A percentile compares a stretch with the other conserved stretches of the same genome.
phyloP scores from a whole-genome alignment of 2,888 invertebrate species.

The Rotaria magnacalcarata region DNA sequence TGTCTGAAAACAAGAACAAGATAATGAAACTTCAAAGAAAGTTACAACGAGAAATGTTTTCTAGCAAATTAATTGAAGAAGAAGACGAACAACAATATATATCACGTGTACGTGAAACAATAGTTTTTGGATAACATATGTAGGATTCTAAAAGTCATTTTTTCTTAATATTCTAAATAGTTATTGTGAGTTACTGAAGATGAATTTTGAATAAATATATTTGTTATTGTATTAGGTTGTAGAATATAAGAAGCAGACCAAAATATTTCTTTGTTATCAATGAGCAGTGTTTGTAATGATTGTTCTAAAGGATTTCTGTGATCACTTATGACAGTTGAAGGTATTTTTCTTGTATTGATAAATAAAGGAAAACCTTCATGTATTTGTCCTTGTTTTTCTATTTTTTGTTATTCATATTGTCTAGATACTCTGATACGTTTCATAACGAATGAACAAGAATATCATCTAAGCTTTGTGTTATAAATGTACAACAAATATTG shows the following conservation, averaged over 20 bases:
- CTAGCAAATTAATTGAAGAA: not conserved
- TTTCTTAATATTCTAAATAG: not conserved
- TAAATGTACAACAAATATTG: slow-evolving; percentile 27
- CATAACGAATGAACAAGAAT: not conserved
- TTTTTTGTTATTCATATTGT: not conserved
- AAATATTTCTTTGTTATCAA: not conserved
- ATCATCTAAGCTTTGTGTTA: slow-evolving; percentile 22
- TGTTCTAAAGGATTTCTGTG: not conserved
- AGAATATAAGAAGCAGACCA: not conserved
- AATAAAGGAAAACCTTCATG: not conserved
- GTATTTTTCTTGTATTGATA: not conserved
- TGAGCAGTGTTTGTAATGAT: not conserved
- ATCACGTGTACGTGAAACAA: not conserved
- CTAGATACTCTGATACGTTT: not conserved
- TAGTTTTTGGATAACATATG: not conserved
- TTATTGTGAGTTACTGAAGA: not conserved
- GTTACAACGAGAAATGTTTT: not conserved
- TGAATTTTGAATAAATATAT: not conserved
- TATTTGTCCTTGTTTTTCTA: not conserved
- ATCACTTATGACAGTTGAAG: not conserved
- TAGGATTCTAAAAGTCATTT: not conserved
- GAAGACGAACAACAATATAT: too few relatives aligned
- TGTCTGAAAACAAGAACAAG: too few relatives aligned
- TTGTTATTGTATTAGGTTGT: not conserved
- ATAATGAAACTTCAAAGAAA: too few relatives aligned